A percentile compares a stretch with the other conserved stretches of the same genome.
phyloP scores from a whole-genome alignment of 2,888 invertebrate genomes.

The Dasypolia templi region DNA sequence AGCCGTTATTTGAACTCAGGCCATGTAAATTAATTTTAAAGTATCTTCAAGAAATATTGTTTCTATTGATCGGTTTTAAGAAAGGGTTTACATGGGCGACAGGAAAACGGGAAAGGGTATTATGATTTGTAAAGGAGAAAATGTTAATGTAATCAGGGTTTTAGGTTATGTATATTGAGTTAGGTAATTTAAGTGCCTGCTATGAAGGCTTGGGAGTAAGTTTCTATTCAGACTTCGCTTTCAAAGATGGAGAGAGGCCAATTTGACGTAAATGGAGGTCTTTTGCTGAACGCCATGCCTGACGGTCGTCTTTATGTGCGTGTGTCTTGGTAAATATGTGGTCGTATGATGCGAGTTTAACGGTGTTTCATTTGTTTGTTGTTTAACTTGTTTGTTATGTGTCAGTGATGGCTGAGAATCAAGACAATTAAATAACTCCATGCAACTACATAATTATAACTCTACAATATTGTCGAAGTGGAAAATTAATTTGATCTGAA shows the following conservation, averaged over 20 bases:
- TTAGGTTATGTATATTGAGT: conserved; percentile 18
- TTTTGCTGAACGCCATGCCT: no score
- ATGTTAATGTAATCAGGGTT: conserved; percentile 23
- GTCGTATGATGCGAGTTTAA: no score
- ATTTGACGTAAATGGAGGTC: no score
- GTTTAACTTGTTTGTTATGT: not conserved
- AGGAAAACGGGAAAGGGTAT: conserved; percentile 27
- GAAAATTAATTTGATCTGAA: not conserved
- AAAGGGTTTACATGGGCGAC: conserved; percentile 44
- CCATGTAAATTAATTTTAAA: conserved; percentile 57
- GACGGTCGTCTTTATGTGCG: no score
- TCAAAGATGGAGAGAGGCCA: not conserved
- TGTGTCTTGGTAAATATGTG: no score
- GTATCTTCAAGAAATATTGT: conserved; percentile 55
- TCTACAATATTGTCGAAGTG: not conserved
- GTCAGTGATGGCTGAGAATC: not conserved
- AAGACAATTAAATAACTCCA: not conserved
- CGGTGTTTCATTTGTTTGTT: no score
- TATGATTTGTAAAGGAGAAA: conserved; percentile 41
- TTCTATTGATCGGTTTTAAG: conserved; percentile 50
- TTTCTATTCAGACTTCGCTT: not conserved
- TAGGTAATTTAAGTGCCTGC: conserved; percentile 5
- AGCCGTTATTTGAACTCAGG: conserved; percentile 37
- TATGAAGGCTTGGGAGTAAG: not conserved
- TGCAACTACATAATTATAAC: not conserved